These are phyloP conservation scores for Drosophila punjabiensis DNA, from an alignment of 1,140 invertebrate genomes.

Conservation along the genomic window DNA sequence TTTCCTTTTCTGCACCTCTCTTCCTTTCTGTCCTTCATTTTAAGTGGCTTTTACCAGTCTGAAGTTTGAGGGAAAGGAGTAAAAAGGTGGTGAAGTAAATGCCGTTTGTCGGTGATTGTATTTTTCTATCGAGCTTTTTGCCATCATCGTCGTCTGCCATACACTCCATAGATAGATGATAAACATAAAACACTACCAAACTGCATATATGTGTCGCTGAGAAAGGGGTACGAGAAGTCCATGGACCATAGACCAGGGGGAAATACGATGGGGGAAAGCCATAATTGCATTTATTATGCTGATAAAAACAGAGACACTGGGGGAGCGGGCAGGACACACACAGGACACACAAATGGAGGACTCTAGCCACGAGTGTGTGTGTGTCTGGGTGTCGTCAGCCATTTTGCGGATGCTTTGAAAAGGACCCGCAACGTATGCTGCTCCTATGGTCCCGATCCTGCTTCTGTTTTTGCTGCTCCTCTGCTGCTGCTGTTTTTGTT, in stretches of 20 bases:
- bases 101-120: slow-evolving; percentile 60
- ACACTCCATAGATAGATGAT: slow-evolving; percentile 62
- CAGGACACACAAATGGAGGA: slow-evolving; percentile 13
- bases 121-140: slow-evolving; percentile 66
- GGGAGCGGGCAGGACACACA: slow-evolving; percentile 17
- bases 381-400: slow-evolving; percentile 53
- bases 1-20: background rate
- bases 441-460: slow-evolving; percentile 31
- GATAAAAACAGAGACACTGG: slow-evolving; percentile 76
- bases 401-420: slow-evolving; percentile 63
- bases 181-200: slow-evolving; percentile 58
- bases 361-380: slow-evolving; percentile 34
- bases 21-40: slow-evolving; percentile 33
- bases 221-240: slow-evolving; percentile 2
- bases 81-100: slow-evolving; percentile 29
- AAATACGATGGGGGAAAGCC: slow-evolving; percentile 60
- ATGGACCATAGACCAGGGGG: slow-evolving; percentile 15
- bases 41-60: slow-evolving; percentile 64
- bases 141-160: slow-evolving; percentile 51
- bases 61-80: slow-evolving; percentile 4
- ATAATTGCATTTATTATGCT: slow-evolving; percentile 85
- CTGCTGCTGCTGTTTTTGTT: slow-evolving; percentile 70
- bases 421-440: slow-evolving; percentile 46
- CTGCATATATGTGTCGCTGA: slow-evolving; percentile 1
- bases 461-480: background rate